Conservation (phyloP, 1,140 invertebrate species). For the Mizuhopecten yessoensis region DNA sequence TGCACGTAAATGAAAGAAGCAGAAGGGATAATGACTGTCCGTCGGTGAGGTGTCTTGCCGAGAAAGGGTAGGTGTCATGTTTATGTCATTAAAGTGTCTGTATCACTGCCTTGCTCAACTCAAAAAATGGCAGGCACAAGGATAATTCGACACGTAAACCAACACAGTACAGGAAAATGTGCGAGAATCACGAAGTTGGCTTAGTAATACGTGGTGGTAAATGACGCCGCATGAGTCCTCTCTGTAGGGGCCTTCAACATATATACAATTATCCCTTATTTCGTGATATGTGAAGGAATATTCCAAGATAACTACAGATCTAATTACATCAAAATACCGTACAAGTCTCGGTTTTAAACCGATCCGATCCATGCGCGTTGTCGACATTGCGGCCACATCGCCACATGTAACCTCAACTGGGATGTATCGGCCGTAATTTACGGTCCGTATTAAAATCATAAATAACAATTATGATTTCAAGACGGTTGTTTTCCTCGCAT, state of each 20-base stretch:
- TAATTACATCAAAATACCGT: not conserved
- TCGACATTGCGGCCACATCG: not conserved
- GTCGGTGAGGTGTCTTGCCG: not conserved
- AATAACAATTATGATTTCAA: conserved; percentile 40
- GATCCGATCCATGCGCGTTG: not conserved
- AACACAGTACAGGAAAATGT: not conserved
- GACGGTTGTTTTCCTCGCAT: conserved; percentile 24
- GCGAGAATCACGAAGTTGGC: not conserved
- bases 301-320: not conserved
- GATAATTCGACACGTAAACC: conserved; percentile 25
- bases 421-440: not conserved
- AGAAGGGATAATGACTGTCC: not conserved
- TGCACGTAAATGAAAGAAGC: not conserved
- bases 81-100: not conserved
- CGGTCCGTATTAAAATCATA: conserved; percentile 7
- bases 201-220: not conserved
- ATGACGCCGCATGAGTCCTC: not conserved
- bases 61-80: not conserved
- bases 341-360: not conserved
- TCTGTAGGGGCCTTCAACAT: not conserved
- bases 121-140: conserved; percentile 12
- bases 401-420: conserved; percentile 1
- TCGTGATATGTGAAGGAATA: conserved; percentile 8
- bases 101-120: conserved; percentile 6
- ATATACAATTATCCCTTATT: conserved; percentile 24